Base-by-base conservation (phyloP, 2,888 invertebrate genomes). In the Pecten maximus region DNA sequence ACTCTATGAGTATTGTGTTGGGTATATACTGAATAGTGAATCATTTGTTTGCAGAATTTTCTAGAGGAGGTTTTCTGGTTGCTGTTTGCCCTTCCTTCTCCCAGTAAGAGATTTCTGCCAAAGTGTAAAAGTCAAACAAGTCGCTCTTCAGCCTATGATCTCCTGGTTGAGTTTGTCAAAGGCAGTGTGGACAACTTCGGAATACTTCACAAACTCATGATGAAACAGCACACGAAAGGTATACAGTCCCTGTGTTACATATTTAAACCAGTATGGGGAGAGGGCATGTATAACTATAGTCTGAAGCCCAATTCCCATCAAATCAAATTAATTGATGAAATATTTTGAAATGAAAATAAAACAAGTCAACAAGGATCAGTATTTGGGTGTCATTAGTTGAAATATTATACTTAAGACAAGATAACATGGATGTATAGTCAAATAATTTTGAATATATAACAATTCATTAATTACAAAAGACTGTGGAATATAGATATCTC, bases 61-160 rank as follows among this genome's bases (percentile, higher is more conserved):
- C 93, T 97, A 60, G 91, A 96, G 40, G 97, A 98, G 97, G 97
- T 98, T 0, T 99, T 99, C 96, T 98, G 98, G 88, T 98, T 98
- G 96, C 97, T 99, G 1, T 99, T 99, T 96, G 98, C 98, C 91
- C 97, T 99, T 92, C 99, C 99, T 0, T 98, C 98, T 94, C 98
- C 99, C 0, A 98, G 98, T 88, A 98, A 98, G 94, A 98, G 96
- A 15, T 98, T 98, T 95, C 97, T 99, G 87, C 99, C 99, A 0
- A 99, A 99, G 97, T 99, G 99, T 97, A 99, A 99, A 97, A 98
- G 99, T 15, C 98, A 96, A 91, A 98, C 98, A 54, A 98, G 99
- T 0, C 97, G 99, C 88, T 98, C 98, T 0, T 98, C 99, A 0
- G 98, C 99, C 0, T 99, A 98, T 96, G 99, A 99, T 97, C 97